These are phyloP conservation scores for Akabosia matsudoensis DNA, from an alignment of 1,140 invertebrate genomes.

Conservation along the genomic window DNA sequence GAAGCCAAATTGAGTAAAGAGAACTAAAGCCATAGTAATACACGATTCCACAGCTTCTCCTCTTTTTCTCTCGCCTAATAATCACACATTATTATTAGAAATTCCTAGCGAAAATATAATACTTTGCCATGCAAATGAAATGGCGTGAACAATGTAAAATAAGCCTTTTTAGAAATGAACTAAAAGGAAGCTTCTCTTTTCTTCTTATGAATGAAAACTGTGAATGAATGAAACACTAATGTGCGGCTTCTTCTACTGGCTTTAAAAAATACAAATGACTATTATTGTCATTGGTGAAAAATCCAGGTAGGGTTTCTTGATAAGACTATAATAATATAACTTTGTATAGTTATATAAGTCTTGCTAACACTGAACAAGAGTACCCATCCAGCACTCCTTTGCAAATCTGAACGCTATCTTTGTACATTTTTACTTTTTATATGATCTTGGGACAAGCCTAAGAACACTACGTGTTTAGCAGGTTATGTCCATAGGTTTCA, in stretches of 20 bases:
- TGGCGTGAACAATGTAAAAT: not conserved
- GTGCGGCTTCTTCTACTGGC: not conserved
- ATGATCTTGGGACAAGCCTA: not conserved
- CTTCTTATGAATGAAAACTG: not conserved
- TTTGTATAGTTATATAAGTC: not conserved
- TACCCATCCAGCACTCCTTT: not conserved
- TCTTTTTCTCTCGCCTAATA: not conserved
- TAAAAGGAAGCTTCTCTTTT: not conserved
- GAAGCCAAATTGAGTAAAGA: not conserved
- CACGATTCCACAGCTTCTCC: not conserved
- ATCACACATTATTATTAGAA: not conserved
- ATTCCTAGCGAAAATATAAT: not conserved
- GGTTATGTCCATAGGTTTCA: not conserved
- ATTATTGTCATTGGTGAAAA: not conserved
- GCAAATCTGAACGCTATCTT: not conserved
- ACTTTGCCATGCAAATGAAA: not conserved
- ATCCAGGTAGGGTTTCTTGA: slow-evolving; percentile 1
- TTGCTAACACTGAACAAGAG: not conserved
- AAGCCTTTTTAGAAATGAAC: not conserved
- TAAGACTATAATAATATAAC: not conserved
- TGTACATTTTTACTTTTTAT: not conserved
- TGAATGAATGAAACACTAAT: not conserved
- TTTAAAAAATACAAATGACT: slow-evolving; percentile 1
- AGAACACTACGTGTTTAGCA: not conserved
- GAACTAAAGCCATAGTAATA: not conserved